Conservation (phyloP, 2,797 vertebrate species). For the Gobionotothen gibberifrons region DNA sequence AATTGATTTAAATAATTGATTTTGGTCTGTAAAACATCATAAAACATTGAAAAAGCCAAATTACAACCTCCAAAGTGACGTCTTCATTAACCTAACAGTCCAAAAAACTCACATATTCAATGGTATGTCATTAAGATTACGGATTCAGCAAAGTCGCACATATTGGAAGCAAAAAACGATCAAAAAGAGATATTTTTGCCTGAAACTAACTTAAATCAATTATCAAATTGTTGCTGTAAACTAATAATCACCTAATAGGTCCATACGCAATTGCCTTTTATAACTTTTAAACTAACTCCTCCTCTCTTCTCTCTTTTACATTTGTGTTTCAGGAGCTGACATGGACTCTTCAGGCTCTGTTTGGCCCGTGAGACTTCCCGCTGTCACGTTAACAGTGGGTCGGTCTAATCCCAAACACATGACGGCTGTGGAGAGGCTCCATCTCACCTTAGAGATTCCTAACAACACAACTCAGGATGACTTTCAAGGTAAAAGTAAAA, state of each 20-base stretch:
- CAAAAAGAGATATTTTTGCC: not conserved
- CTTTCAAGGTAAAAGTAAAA: not conserved
- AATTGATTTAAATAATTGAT: too few species aligned
- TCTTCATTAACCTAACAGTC: too few species aligned
- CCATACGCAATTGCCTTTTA: not conserved
- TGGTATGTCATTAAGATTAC: not conserved
- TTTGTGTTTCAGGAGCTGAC: not conserved
- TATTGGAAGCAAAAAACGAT: not conserved
- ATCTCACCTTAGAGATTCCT: slow-evolving; percentile 23
- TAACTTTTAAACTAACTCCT: not conserved
- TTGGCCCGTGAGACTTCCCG: slow-evolving; percentile 23
- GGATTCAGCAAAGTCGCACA: not conserved
- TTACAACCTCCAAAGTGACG: too few species aligned
- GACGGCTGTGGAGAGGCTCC: slow-evolving; percentile 30
- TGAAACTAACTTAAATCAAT: not conserved
- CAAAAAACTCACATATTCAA: not conserved
- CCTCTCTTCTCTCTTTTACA: not conserved
- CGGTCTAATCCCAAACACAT: slow-evolving; percentile 73
- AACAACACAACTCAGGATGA: not conserved
- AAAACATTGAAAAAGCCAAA: too few species aligned
- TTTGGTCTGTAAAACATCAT: too few species aligned
- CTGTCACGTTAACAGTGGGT: slow-evolving; percentile 34
- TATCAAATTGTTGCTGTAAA: not conserved
- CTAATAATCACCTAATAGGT: not conserved
- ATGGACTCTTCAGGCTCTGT: not conserved